phyloP scores from a whole-genome alignment of 2,888 invertebrate species.

The Bembecia ichneumoniformis region DNA sequence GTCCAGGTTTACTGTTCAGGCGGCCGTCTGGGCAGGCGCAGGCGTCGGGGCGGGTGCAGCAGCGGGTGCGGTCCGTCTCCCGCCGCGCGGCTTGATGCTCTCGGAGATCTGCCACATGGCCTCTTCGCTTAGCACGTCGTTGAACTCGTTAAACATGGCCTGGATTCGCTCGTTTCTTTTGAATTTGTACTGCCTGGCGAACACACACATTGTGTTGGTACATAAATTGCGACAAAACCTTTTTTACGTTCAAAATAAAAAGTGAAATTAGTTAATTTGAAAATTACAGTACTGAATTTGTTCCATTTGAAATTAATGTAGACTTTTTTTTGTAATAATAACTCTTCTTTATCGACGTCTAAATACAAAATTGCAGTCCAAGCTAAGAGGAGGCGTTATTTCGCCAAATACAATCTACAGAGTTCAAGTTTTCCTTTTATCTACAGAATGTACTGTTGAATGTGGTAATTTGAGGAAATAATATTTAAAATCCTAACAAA shows the following conservation, averaged over 20 bases:
- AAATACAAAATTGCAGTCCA: too few species aligned
- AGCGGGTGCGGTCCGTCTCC: slow-evolving; percentile 57
- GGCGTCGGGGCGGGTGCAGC: slow-evolving; percentile 22
- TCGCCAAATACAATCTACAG: too few species aligned
- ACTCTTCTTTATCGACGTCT: too few species aligned
- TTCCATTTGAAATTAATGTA: too few species aligned
- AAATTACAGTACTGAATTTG: too few species aligned
- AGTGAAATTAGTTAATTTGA: too few species aligned
- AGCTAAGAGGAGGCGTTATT: too few species aligned
- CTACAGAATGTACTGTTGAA: too few species aligned
- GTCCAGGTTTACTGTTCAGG: slow-evolving; percentile 10
- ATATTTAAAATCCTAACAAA: too few species aligned
- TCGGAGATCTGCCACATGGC: slow-evolving; percentile 99
- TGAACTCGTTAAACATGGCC: slow-evolving; percentile 96
- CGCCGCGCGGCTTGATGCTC: slow-evolving; percentile 91
- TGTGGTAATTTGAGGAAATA: too few species aligned
- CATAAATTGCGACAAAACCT: background rate
- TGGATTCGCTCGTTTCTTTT: slow-evolving; percentile 95
- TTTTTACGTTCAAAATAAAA: background rate
- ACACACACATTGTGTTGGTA: background rate
- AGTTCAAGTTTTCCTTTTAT: too few species aligned
- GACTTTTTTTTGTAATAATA: too few species aligned
- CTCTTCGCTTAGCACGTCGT: slow-evolving; percentile 95
- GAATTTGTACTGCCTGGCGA: slow-evolving; percentile 87
- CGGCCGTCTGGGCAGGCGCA: slow-evolving; percentile 24